Percentiles rank a stretch among this genome's conserved stretches.
Conservation (phyloP, 2,113 vertebrate genomes). For the Synodontis membranacea region DNA sequence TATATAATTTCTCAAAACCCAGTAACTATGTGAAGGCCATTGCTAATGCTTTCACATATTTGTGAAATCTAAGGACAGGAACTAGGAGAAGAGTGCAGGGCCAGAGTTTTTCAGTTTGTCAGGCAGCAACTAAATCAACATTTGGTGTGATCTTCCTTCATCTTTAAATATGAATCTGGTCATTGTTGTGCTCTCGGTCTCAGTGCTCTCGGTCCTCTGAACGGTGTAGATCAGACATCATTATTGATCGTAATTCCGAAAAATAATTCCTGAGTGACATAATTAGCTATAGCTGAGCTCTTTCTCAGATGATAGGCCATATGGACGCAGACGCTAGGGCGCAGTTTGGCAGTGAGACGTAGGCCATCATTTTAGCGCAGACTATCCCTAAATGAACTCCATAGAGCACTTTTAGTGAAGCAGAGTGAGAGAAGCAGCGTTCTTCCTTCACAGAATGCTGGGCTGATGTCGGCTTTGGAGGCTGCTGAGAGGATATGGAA, state of each 20-base stretch:
- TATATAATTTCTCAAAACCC: neutral
- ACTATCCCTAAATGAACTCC: conserved; percentile 38
- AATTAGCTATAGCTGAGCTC: neutral
- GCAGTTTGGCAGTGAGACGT: conserved; percentile 22
- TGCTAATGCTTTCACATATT: neutral
- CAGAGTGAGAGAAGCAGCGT: conserved; percentile 28
- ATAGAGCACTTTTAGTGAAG: conserved; percentile 25
- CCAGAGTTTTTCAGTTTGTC: neutral
- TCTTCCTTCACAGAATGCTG: conserved; percentile 38
- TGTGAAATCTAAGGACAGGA: conserved; percentile 7
- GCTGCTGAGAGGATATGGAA: conserved; percentile 52
- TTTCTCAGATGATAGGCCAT: conserved; percentile 6
- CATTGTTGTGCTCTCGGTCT: too few relatives aligned
- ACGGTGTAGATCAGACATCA: neutral
- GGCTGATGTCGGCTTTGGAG: conserved; percentile 44
- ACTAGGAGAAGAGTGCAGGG: neutral
- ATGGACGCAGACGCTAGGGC: neutral
- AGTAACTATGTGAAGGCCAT: neutral
- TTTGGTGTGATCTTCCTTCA: neutral
- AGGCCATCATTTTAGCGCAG: conserved; percentile 24
- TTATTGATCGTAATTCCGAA: neutral
- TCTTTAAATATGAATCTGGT: neutral
- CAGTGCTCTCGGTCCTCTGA: neutral
- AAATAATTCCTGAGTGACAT: conserved; percentile 20
- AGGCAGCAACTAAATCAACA: neutral